Evolutionary conservation across 1,140 invertebrate genomes (phyloP), one percentile per base, ranked within the genome.

Genomic region (Zaprionus capensis): DNA sequence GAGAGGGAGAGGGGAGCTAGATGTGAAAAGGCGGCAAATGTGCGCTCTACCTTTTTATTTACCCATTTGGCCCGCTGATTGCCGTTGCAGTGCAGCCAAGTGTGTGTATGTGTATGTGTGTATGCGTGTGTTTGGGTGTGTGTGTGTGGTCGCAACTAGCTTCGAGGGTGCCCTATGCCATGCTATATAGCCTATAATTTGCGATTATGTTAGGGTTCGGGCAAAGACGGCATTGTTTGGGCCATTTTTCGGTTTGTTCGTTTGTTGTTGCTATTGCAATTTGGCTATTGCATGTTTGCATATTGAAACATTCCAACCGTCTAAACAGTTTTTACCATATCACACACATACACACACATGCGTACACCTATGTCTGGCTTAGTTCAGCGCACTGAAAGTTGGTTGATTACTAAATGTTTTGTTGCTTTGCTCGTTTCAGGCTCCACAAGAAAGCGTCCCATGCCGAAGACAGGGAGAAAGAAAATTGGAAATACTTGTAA

Each of bases 151-250:
- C 61, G 69, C 70, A 87, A 82, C 83, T 86, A 88, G 84, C 85
- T 81, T 90, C 53, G 61, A 76, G 75, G 65, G 68, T 46, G 69
- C 71, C 26, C 70, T 73, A 66, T 71, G 78, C 71, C 78, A 67
- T 67, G 81, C 85, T 78, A 88, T 90, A 80, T 80, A 88, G 76
- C 85, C 85, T 90, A 90, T 90, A 88, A 90, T 88, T 88, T 88
- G 85, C 85, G 85, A 88, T 88, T 88, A 88, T 88, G 86, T 90
- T 90, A 65, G 79, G 81, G 84, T 78, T 65, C 75, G 64, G 55
- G 56, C 36, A 67, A 67, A 74, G 71, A 57, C 71, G 69, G 62
- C 80, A 76, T 80, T 74, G 71, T 81, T 81, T 71, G 72, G 66
- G 56, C 53, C 34, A 74, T 66, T 83, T 68, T 83, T 71, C 46